Evolutionary conservation across 2,888 invertebrate species (phyloP), one percentile per base, ranked within the genome.

Genomic region (Meteorus colon): DNA sequence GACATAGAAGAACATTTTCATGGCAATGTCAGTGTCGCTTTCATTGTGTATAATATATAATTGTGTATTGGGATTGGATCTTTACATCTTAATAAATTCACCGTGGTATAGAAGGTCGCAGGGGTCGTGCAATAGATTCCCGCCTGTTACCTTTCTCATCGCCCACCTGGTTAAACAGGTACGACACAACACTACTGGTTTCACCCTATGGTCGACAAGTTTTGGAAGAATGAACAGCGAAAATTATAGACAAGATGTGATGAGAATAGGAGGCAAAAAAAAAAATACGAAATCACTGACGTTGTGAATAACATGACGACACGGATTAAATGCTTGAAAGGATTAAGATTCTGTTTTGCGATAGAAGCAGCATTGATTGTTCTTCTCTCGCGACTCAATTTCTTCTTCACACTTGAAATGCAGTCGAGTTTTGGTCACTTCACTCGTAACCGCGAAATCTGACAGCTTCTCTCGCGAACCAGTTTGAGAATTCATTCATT

Each of bases 301-400:
- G 65, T 45, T 71, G 66, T 41, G 72, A 76, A 73, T 76, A 76
- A 71, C 71, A 60, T 68, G 77, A 77, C 78, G 74, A 76, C 67
- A 74, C 72, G 79, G 80, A 81, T 81, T 80, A 80, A 80, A 77
- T 73, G 78, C 76, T 81, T 78, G 71, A 72, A 70, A 75, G 77
- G 78, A 80, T 80, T 74, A 75, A 81, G 80, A 81, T 81, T 79
- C 62, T 68, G 34, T 45, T 72, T 76, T 59, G 14, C 41, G 80
- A 74, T 77, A 80, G 72, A 10, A 72, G 55, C n/a, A 55, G 8
- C 48, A 76, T 76, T 14, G 72, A 76, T 72, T 72, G 68, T 68
- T 37, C 62, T 34, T 31, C 45, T n/a, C 48, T 72, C 63, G 63
- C 63, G 72, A 72, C 72, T 72, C 72, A 72, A 72, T 72, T 45